phyloP scores from a whole-genome alignment of 2,113 vertebrate species.

The Microtus pennsylvanicus region DNA sequence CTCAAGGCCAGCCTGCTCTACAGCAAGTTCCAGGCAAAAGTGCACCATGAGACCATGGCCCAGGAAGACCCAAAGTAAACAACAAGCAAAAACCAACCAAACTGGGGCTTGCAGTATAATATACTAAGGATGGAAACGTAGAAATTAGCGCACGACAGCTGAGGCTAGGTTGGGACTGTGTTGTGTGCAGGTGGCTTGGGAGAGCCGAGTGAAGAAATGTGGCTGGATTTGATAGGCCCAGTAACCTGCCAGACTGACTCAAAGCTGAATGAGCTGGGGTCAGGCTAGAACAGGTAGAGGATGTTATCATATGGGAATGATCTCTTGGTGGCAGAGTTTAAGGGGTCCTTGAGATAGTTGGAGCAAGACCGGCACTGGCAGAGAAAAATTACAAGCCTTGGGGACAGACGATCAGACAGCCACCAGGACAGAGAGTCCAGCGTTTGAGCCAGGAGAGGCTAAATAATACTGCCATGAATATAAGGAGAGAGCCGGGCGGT shows the following conservation, averaged over 20 bases:
- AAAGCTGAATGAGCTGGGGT: neutral
- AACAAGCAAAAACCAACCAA: neutral
- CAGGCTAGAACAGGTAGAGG: neutral
- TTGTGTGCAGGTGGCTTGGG: neutral
- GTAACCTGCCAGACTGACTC: neutral
- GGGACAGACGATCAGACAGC: neutral
- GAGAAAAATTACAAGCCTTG: neutral
- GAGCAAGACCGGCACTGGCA: neutral
- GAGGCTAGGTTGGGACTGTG: neutral
- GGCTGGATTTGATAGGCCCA: neutral
- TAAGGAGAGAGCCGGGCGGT: neutral
- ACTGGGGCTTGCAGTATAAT: neutral
- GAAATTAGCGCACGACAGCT: neutral
- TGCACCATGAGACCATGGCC: neutral
- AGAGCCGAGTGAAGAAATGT: slow-evolving; percentile 26
- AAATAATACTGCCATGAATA: neutral
- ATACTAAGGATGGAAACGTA: neutral
- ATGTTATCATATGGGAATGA: neutral
- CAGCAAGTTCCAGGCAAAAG: neutral
- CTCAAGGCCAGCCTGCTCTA: neutral
- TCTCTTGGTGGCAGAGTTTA: neutral
- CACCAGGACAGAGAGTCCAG: neutral
- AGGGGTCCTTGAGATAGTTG: neutral
- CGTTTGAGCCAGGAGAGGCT: neutral
- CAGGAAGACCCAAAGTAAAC: neutral